Evolutionary conservation across 2,797 vertebrate genomes (phyloP), one percentile per base, ranked within the genome.

Genomic region (Chiloscyllium punctatum): DNA sequence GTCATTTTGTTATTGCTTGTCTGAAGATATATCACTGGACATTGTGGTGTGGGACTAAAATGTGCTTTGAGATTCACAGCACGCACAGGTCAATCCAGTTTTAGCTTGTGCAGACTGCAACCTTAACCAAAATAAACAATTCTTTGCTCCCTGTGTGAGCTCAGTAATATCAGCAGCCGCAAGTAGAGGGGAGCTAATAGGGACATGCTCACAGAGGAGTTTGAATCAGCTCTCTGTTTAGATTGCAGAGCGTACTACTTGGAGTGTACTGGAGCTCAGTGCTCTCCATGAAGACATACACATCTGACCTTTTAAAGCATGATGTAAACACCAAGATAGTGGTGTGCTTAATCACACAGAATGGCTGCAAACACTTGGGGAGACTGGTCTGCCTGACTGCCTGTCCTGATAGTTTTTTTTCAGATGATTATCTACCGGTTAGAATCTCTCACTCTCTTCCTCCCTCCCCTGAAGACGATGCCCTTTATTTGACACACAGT

Each of bases 61-160:
- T 25, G 82, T 48, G 82, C 18, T 84, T 84, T 48, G 82, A 42
- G 42, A 84, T 84, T 84, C 82, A 84, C 0, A 18, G 82, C 82
- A 84, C 82, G 21, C 82, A 84, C 37, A 84, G 82, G 37, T 84
- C 82, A 84, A 48, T 84, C 82, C 37, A 84, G 82, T 84, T 84
- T 48, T 48, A 84, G 42, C 48, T 84, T 84, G 37, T 21, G 21
- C 37, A 84, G 82, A 8, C 82, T 84, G 21, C 82, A 84, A 84
- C 37, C 37, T 48, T 84, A 48, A 84, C 18, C 21, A 84, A 84
- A 84, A 84, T 25, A 84, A 84, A 84, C 82, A 84, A 84, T 48
- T 84, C 37, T 84, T 5, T 48, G 42, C 21, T 84, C 25, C 86
- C 15, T 33, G 86, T 88, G 86, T 33, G 53, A 88, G 30, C 51